Conservation (phyloP, 2,797 vertebrate genomes). For the Phrynocephalus vlangalii region DNA sequence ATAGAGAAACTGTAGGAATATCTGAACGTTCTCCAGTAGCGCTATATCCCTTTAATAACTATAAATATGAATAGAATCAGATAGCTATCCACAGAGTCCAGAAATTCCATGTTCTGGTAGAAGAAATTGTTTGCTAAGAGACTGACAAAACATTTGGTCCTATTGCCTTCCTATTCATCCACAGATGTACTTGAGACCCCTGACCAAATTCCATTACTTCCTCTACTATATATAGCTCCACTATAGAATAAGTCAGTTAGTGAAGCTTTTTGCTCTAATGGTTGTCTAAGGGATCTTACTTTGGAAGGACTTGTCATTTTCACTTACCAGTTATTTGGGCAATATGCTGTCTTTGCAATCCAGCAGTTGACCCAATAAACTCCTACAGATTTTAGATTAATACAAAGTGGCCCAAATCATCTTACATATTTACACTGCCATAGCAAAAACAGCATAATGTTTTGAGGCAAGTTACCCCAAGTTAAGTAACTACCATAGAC, state of each 20-base stretch:
- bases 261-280: neutral
- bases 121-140: neutral
- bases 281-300: neutral
- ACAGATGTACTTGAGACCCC: neutral
- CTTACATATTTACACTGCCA: no score
- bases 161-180: neutral
- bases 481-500: no score
- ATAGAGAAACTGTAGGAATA: neutral
- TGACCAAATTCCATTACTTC: neutral
- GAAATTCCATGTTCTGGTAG: neutral
- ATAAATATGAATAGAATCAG: neutral
- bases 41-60: neutral
- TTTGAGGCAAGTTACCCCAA: no score
- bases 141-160: neutral
- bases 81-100: neutral
- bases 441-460: no score
- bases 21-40: neutral
- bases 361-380: neutral
- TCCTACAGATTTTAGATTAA: neutral
- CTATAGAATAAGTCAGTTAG: neutral
- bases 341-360: neutral
- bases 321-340: neutral
- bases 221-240: no score
- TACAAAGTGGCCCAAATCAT: neutral
- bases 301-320: neutral